phyloP scores from a whole-genome alignment of 2,113 vertebrate species.

The Bufo bufo region DNA sequence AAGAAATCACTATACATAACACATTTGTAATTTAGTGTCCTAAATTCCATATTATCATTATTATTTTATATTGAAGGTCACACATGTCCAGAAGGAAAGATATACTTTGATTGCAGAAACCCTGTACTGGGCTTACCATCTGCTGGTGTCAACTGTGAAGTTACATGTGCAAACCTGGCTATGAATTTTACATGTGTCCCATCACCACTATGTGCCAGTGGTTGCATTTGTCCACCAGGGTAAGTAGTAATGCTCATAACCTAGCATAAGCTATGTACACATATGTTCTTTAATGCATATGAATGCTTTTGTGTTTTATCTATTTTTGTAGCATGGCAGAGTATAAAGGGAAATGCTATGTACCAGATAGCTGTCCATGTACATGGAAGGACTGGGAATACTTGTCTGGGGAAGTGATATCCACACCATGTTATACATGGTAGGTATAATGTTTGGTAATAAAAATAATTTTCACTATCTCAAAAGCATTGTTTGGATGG shows the following conservation, averaged over 20 bases:
- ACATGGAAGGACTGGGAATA: conserved; percentile 95
- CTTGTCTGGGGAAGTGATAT: conserved; percentile 90
- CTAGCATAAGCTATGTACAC: not conserved
- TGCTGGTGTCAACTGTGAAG: conserved; percentile 85
- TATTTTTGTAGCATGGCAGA: conserved; percentile 83
- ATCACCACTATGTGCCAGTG: conserved; percentile 89
- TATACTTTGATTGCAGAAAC: conserved; percentile 90
- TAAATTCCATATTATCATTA: not conserved
- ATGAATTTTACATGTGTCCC: conserved; percentile 96
- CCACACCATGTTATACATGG: conserved; percentile 94
- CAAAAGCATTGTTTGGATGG: not conserved
- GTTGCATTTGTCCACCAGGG: conserved; percentile 91
- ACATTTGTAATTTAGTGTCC: not conserved
- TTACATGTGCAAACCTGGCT: conserved; percentile 92
- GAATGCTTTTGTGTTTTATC: conserved; percentile 56
- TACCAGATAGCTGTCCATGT: conserved; percentile 95
- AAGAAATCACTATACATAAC: not conserved
- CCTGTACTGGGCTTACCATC: conserved; percentile 79
- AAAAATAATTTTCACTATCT: not conserved
- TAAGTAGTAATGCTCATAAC: conserved; percentile 69
- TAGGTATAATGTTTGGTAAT: conserved; percentile 64
- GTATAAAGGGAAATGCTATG: conserved; percentile 90
- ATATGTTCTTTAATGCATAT: conserved; percentile 18
- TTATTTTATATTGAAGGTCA: conserved; percentile 71
- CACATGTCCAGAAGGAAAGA: conserved; percentile 87